Evolutionary conservation across 2,888 invertebrate genomes (phyloP), one percentile per base, ranked within the genome.

Genomic region (Poecilus cupreus): DNA sequence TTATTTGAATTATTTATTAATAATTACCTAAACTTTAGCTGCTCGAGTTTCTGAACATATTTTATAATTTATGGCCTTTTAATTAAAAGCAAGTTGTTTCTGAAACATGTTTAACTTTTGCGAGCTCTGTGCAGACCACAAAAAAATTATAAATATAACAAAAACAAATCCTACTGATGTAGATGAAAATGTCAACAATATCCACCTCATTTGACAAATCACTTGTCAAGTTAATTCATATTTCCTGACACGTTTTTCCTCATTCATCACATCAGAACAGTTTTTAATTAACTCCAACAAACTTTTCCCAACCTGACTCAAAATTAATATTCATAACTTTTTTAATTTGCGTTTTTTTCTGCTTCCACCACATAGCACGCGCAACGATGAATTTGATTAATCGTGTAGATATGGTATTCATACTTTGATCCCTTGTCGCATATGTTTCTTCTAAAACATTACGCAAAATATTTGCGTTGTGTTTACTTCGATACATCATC

Each of bases 301-400:
- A 75, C 22, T 60, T 77, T 77, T 77, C 54, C 51, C 37, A 79
- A 68, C 80, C 57, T 72, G 20, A 22, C 20, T 64, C 37, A 51
- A 72, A 72, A 80, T 80, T 80, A 80, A 80, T 80, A 80, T 80
- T 70, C 80, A 80, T 80, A 80, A 80, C 80, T 80, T 80, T 80
- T 80, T 80, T 72, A 72, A 80, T 80, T 72, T 80, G 72, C 72
- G 80, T 64, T 80, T 72, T 70, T 72, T 32, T 54, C 18, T 51
- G 24, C 51, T 43, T 72, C 11, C 22, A 16, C 18, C 64, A 68
- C 43, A 46, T 13, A 60, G 13, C 26, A 72, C 72, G 43, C 72
- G 46, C 46, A 24, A 20, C 43, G 22, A 26, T 46, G 72, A 22
- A 60, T 60, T 77, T 77, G 77, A 77, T 77, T 77, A 77, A 77